phyloP scores from a whole-genome alignment of 1,140 invertebrate genomes.

The Aradophagus sp. region DNA sequence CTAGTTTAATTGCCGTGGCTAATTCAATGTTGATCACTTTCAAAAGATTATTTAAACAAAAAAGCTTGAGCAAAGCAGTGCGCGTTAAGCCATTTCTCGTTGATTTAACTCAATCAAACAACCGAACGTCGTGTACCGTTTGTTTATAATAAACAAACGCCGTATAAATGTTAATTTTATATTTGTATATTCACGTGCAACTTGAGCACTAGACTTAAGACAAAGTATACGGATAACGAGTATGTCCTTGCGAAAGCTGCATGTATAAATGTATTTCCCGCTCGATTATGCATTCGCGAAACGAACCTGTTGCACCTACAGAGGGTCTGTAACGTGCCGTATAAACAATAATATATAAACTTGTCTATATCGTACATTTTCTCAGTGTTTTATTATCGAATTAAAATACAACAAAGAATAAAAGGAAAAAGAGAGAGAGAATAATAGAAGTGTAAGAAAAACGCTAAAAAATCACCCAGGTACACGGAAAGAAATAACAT shows the following conservation, averaged over 20 bases:
- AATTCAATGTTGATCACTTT: too few species aligned
- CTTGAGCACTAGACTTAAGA: constrained; percentile 13
- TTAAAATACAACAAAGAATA: constrained; percentile 11
- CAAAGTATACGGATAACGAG: constrained; percentile 33
- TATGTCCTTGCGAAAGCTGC: constrained; percentile 51
- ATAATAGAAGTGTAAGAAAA: too few species aligned
- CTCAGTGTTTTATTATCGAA: constrained; percentile 44
- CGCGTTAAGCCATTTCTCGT: too few species aligned
- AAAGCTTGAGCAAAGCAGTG: too few species aligned
- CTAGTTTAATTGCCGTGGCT: too few species aligned
- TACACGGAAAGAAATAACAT: too few species aligned
- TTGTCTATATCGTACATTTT: constrained; percentile 43
- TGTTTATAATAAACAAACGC: constrained; percentile 18
- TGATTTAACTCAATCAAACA: too few species aligned
- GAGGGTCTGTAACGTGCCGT: constrained; percentile 29
- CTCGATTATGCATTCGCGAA: constrained; percentile 27
- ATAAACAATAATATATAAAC: constrained; percentile 40
- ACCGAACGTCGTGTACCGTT: background rate
- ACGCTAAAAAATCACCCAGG: too few species aligned
- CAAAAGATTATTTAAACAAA: too few species aligned
- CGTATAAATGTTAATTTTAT: constrained; percentile 16
- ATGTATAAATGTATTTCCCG: constrained; percentile 40
- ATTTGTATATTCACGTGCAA: constrained; percentile 31
- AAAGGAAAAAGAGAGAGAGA: background rate
- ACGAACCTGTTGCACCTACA: constrained; percentile 24